phyloP scores from a whole-genome alignment of 2,888 invertebrate genomes.

The Caenorhabditis macrosperma region DNA sequence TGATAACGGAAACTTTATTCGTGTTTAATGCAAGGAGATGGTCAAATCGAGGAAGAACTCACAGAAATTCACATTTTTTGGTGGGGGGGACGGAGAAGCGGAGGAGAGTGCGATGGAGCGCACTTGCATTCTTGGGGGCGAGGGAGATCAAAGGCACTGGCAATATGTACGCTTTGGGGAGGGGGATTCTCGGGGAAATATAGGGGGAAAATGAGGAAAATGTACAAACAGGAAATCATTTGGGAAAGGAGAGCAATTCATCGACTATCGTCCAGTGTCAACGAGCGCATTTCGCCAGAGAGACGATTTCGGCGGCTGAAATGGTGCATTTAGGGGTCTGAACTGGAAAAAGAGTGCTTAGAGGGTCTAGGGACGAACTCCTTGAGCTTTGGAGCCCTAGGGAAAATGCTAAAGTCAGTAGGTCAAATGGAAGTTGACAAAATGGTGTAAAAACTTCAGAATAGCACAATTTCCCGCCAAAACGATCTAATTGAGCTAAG shows the following conservation, averaged over 20 bases:
- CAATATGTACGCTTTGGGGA: slow-evolving; percentile 30
- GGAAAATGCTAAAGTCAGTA: too few species aligned
- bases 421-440: too few species aligned
- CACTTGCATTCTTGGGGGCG: slow-evolving; percentile 3
- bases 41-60: too few species aligned
- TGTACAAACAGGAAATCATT: slow-evolving; percentile 4
- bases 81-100: too few species aligned
- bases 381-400: too few species aligned
- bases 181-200: not conserved
- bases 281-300: slow-evolving; percentile 36
- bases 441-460: too few species aligned
- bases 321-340: not conserved
- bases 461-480: too few species aligned
- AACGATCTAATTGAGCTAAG: too few species aligned
- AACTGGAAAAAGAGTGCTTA: not conserved
- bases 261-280: slow-evolving; percentile 48
- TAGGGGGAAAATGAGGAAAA: not conserved
- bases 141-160: slow-evolving; percentile 33
- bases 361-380: too few species aligned
- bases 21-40: too few species aligned
- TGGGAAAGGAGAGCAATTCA: not conserved
- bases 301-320: slow-evolving; percentile 46
- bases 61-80: too few species aligned
- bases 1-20: too few species aligned
- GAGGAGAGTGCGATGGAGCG: slow-evolving; percentile 8